Percentiles rank a stretch among this genome's conserved stretches.
Evolutionary conservation across 2,797 vertebrate genomes (phyloP).

Genomic region (Hephaestus fuliginosus): DNA sequence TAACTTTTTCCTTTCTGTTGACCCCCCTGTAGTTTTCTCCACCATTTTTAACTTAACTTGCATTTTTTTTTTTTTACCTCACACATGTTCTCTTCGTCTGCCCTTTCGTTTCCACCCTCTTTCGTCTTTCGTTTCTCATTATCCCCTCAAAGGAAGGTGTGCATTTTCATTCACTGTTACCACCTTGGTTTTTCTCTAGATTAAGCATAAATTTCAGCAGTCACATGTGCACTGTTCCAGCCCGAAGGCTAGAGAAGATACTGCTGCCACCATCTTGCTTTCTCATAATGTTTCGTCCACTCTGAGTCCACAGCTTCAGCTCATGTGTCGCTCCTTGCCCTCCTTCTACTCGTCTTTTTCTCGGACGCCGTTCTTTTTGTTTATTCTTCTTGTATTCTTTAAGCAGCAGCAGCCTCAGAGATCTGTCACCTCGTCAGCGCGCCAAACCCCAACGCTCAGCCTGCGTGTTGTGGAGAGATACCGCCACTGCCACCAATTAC

Average conservation of each 20-base stretch:
- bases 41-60: constrained; percentile 8
- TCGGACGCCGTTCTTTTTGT: constrained; percentile 8
- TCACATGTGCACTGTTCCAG: background rate
- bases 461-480: background rate
- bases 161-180: constrained; percentile 25
- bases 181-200: constrained; percentile 7
- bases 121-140: background rate
- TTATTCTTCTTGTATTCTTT: no score
- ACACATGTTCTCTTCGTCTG: background rate
- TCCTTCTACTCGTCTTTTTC: background rate
- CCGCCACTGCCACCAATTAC: constrained; percentile 34
- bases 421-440: constrained; percentile 1
- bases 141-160: constrained; percentile 7
- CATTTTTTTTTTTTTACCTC: background rate
- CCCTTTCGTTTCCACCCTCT: background rate
- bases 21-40: background rate
- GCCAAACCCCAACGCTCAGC: constrained; percentile 10
- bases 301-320: constrained; percentile 31
- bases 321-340: background rate
- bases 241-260: constrained; percentile 22
- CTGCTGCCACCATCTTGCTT: constrained; percentile 22
- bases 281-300: constrained; percentile 30
- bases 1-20: background rate
- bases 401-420: constrained; percentile 6
- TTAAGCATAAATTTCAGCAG: constrained; percentile 28